Evolutionary conservation across 2,888 invertebrate species (phyloP), one percentile per base, ranked within the genome.

Genomic region (Hydrotaea cyrtoneurina): DNA sequence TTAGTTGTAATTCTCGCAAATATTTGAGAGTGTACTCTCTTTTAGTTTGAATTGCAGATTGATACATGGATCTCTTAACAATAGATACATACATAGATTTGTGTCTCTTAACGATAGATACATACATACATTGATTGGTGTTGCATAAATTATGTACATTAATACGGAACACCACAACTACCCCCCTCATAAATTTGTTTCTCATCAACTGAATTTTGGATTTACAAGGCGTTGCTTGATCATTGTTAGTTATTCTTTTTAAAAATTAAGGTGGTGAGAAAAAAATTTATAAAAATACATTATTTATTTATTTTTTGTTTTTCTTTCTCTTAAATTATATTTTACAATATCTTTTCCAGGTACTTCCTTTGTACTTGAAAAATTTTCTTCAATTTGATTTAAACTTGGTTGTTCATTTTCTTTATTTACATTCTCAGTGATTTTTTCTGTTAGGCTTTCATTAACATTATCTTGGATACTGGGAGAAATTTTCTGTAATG

Each of bases 301-400:
- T 62, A 43, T 77, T 66, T 39, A 55, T 36, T 66, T 23, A 39
- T 78, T 71, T 76, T 31, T 64, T 50, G 39, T 31, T 78, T 71
- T 78, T 46, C 71, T 71, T 59, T 78, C 78, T 78, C 78, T 78
- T 78, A 71, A 59, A 78, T 78, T 57, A 71, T 78, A 39, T 39
- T 39, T 39, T 39, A 39, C 39, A 39, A 39, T 39, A 39, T 39
- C 39, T 39, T 39, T 39, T 39, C 39, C 39, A 39, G 39, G 39
- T 39, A 13, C 39, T 39, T 39, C 39, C 39, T 39, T 39, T 39
- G 39, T 39, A 39, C 39, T 39, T 39, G 13, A 39, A 39, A 39
- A 8, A 39, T 39, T 39, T 39, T 39, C 39, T 39, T 39, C 39
- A 71, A 43, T 71, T 71, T 17, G 36, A 36, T 17, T 36, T 64